phyloP scores from a whole-genome alignment of 2,797 vertebrate species.

The Diceros bicornis region DNA sequence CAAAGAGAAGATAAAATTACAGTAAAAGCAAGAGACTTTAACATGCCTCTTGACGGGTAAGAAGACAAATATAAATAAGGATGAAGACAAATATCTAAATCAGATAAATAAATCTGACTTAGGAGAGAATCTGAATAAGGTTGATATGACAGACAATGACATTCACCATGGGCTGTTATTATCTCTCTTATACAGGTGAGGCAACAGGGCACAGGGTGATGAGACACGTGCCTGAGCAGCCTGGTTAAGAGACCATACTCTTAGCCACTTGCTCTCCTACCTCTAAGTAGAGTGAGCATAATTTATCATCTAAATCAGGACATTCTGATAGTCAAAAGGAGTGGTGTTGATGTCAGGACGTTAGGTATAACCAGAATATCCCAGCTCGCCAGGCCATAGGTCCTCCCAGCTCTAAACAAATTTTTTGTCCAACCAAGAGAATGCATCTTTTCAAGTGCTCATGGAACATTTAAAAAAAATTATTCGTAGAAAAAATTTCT shows the following conservation, averaged over 20 bases:
- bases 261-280: neutral
- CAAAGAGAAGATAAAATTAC: neutral
- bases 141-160: neutral
- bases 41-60: neutral
- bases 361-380: neutral
- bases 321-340: neutral
- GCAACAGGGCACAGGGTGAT: neutral
- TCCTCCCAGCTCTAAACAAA: neutral
- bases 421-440: neutral
- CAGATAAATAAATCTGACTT: constrained; percentile 14
- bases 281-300: neutral
- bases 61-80: neutral
- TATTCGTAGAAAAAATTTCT: neutral
- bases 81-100: constrained; percentile 11
- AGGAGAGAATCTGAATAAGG: neutral
- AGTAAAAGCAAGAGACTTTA: neutral
- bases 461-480: neutral
- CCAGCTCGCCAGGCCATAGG: neutral
- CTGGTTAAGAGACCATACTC: neutral
- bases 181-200: neutral
- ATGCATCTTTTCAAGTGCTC: neutral
- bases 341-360: neutral
- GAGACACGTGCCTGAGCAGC: neutral
- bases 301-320: neutral
- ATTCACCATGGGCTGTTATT: neutral